Evolutionary conservation across 2,888 invertebrate genomes (phyloP).

Genomic region (Platynereis dumerilii): DNA sequence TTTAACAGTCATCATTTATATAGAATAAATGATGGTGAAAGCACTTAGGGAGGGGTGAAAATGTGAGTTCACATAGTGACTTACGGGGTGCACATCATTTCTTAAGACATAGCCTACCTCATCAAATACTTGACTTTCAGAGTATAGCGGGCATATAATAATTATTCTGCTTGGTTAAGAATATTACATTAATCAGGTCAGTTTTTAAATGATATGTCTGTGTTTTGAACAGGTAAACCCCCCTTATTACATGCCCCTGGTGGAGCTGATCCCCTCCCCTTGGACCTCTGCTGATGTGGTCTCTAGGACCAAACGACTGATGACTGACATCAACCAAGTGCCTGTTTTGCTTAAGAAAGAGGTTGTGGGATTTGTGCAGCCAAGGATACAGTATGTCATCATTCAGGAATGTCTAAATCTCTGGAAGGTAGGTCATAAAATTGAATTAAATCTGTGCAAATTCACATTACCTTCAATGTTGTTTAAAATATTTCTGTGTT

Average conservation of each 20-base stretch:
- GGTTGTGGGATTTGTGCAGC: slow-evolving; percentile 41
- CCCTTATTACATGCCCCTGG: slow-evolving; percentile 92
- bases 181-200: too few relatives aligned
- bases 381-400: slow-evolving; percentile 27
- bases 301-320: slow-evolving; percentile 75
- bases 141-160: too few relatives aligned
- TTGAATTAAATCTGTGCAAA: too few relatives aligned
- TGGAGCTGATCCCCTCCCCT: slow-evolving; percentile 92
- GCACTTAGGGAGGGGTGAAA: too few relatives aligned
- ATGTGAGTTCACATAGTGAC: too few relatives aligned
- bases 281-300: slow-evolving; percentile 86
- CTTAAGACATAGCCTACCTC: background rate
- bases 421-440: slow-evolving; percentile 20
- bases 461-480: too few relatives aligned
- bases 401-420: slow-evolving; percentile 27
- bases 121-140: background rate
- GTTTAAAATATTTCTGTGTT: too few relatives aligned
- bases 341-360: slow-evolving; percentile 87
- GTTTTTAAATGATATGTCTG: too few relatives aligned
- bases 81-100: background rate
- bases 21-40: too few relatives aligned
- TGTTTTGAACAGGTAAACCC: slow-evolving; percentile 87
- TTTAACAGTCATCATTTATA: too few relatives aligned
- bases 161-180: too few relatives aligned
- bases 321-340: slow-evolving; percentile 89